Conservation (phyloP, 1,140 invertebrate genomes). For the Drosophila sp. region DNA sequence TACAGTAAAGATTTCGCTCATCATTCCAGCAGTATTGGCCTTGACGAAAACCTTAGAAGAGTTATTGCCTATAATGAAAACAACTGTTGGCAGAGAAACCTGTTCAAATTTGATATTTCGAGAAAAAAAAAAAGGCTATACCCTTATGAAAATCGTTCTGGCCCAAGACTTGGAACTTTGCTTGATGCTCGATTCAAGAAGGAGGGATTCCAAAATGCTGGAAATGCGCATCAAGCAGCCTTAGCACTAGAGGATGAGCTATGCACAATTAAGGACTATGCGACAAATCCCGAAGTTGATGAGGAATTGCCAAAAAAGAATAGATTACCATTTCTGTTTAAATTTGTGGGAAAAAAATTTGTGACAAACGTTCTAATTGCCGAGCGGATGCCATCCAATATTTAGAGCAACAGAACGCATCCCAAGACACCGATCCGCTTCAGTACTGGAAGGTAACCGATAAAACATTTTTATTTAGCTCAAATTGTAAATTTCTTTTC, state of each 20-base stretch:
- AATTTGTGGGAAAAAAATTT: conserved; percentile 6
- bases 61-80: not conserved
- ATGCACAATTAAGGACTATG: not conserved
- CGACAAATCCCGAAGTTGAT: not conserved
- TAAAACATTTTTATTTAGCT: not conserved
- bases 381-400: conserved; percentile 8
- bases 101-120: not conserved
- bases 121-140: not conserved
- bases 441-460: conserved; percentile 3
- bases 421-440: not conserved
- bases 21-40: not conserved
- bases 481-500: not conserved
- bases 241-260: not conserved
- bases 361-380: not conserved
- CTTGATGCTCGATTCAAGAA: conserved; percentile 12
- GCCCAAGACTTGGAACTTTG: conserved; percentile 2
- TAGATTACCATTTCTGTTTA: not conserved
- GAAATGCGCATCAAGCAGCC: conserved; percentile 8
- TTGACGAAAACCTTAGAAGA: not conserved
- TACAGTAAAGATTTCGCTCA: not conserved
- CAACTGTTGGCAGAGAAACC: not conserved
- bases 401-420: conserved; percentile 10
- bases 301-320: not conserved
- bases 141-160: not conserved
- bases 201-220: conserved; percentile 1